Evolutionary conservation across 2,888 invertebrate species (phyloP).

Genomic region (Sminthurinus aureus): DNA sequence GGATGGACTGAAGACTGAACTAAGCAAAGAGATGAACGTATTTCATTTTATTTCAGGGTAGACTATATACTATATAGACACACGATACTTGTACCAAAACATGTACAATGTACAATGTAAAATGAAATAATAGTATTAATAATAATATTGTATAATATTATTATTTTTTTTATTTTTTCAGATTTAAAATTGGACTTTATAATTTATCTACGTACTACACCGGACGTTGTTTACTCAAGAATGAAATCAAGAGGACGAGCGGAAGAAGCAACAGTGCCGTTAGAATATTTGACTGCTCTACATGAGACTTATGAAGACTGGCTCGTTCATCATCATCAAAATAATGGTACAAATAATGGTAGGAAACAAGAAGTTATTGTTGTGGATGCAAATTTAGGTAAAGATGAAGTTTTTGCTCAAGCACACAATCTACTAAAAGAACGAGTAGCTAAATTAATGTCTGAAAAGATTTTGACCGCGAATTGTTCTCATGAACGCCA

Average conservation of each 20-base stretch:
- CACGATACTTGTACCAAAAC: no score
- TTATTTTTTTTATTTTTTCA: no score
- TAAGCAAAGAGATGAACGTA: no score
- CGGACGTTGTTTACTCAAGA: constrained; percentile 64
- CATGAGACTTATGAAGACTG: constrained; percentile 66
- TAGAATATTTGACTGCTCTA: constrained; percentile 62
- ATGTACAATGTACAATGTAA: no score
- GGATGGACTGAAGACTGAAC: no score
- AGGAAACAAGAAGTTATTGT: constrained; percentile 51
- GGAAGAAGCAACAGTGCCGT: constrained; percentile 64
- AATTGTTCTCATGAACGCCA: background rate
- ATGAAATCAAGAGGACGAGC: constrained; percentile 63
- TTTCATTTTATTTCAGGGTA: no score
- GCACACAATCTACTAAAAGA: constrained; percentile 21
- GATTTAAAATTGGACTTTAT: constrained; percentile 66
- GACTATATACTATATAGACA: no score
- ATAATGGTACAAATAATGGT: background rate
- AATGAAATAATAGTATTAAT: no score
- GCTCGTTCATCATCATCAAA: constrained; percentile 61
- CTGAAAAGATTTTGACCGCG: constrained; percentile 35
- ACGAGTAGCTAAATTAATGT: background rate
- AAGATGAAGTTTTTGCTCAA: constrained; percentile 46
- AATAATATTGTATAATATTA: no score
- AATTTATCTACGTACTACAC: constrained; percentile 64
- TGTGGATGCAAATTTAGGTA: constrained; percentile 53